phyloP scores from a whole-genome alignment of 23 tunicate species.

The Styela clava region DNA sequence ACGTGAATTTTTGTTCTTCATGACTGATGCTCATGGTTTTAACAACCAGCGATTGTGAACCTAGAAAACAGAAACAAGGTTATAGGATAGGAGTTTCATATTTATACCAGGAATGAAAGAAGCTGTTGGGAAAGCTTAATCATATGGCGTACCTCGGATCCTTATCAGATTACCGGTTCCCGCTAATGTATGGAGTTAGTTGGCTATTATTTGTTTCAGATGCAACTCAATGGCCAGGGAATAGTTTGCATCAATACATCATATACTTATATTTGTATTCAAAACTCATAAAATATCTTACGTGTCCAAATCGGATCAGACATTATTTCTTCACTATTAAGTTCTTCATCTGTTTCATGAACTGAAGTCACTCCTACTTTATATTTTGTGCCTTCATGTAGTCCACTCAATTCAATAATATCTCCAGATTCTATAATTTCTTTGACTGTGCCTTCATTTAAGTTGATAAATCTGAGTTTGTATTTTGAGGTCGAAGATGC shows the following conservation, averaged over 20 bases:
- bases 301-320: conserved; percentile 1
- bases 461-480: background rate
- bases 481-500: background rate
- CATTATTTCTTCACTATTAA: background rate
- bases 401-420: background rate
- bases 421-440: background rate
- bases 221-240: no score
- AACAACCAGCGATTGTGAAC: background rate
- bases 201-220: no score
- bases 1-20: background rate
- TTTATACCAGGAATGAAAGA: no score
- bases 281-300: no score
- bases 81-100: no score
- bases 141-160: no score
- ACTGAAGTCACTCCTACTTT: background rate
- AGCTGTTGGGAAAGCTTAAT: no score
- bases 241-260: no score
- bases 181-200: no score
- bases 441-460: background rate
- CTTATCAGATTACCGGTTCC: no score
- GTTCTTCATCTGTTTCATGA: background rate
- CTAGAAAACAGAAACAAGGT: no score
- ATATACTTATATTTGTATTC: no score
- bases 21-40: background rate
- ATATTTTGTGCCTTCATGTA: background rate